Evolutionary conservation across 2,797 vertebrate species (phyloP).

Genomic region (Anableps anableps): DNA sequence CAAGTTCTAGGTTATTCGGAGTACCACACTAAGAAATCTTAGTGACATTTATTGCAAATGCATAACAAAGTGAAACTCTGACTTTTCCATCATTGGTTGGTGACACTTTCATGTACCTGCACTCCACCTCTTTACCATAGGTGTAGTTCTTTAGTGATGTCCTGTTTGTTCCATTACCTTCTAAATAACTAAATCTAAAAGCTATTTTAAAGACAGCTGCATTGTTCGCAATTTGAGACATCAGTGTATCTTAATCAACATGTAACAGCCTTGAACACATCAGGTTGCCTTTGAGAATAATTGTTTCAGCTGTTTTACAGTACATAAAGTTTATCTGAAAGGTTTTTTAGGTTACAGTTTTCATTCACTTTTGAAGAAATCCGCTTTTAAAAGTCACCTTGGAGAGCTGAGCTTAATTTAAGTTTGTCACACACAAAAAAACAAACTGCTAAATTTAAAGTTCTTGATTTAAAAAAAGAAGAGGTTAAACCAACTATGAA

Average conservation of each 20-base stretch:
- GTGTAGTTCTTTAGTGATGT: neutral
- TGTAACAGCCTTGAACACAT: neutral
- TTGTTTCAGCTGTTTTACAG: neutral
- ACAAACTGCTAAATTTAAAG: neutral
- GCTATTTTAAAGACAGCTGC: neutral
- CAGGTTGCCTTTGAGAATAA: neutral
- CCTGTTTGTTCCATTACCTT: neutral
- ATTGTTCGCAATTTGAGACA: neutral
- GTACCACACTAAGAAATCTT: neutral
- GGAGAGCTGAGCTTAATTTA: neutral
- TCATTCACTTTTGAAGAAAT: neutral
- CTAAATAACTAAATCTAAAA: neutral
- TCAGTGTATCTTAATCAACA: neutral
- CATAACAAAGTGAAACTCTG: neutral
- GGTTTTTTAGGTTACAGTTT: neutral
- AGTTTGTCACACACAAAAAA: neutral
- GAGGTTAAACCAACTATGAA: neutral
- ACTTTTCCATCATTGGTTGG: neutral
- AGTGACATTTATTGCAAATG: neutral
- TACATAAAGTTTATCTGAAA: neutral
- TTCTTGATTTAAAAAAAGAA: neutral
- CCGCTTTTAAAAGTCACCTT: neutral
- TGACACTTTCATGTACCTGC: neutral
- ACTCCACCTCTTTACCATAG: neutral
- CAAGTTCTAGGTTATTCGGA: neutral